A percentile compares a stretch with the other conserved stretches of the same genome.
Conservation (phyloP, 2,113 vertebrate species). For the Callaeas wilsoni region DNA sequence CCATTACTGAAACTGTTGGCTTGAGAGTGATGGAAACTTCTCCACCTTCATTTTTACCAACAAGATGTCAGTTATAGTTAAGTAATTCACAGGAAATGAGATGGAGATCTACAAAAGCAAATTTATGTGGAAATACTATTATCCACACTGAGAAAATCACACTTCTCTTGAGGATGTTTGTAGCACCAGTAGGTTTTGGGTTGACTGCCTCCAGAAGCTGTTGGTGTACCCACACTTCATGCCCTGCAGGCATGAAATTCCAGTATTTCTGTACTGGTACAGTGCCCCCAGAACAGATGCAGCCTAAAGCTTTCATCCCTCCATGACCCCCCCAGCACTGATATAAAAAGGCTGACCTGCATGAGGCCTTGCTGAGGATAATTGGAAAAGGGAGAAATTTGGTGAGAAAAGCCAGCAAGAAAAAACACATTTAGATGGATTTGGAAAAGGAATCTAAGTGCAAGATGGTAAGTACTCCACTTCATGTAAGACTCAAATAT, state of each 20-base stretch:
- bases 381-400: background rate
- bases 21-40: background rate
- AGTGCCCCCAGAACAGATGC: rapidly evolving
- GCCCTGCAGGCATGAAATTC: background rate
- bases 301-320: background rate
- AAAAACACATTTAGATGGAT: background rate
- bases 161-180: background rate
- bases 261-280: background rate
- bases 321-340: background rate
- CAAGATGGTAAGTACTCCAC: background rate
- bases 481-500: background rate
- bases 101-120: background rate
- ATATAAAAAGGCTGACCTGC: background rate
- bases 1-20: slow-evolving; percentile 20
- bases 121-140: background rate
- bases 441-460: background rate
- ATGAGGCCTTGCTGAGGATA: background rate
- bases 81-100: background rate
- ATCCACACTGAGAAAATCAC: background rate
- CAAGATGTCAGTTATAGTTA: background rate
- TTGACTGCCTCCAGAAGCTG: background rate
- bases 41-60: background rate
- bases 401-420: background rate
- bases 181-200: background rate
- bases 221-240: background rate